Percentiles rank a stretch among this genome's conserved stretches.
These are phyloP conservation scores for Epirrhoe tristata DNA, from an alignment of 2,888 invertebrate genomes.

Conservation along the genomic window DNA sequence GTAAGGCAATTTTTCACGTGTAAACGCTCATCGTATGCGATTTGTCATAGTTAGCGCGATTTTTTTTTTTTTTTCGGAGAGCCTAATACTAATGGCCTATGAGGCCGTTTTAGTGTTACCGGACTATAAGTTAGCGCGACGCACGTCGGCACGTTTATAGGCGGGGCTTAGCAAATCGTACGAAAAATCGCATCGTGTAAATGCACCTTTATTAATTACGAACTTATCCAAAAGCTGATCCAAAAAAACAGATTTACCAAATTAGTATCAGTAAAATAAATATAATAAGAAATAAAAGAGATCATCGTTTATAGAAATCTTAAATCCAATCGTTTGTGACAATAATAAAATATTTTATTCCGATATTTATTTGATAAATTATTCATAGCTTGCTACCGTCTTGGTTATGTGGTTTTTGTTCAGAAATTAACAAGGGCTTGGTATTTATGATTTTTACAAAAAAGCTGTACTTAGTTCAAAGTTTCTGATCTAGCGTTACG, in stretches of 20 bases:
- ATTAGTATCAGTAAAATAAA: slow-evolving; percentile 40
- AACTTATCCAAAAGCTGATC: slow-evolving; percentile 13
- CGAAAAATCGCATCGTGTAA: too few relatives aligned
- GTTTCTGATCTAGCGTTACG: too few relatives aligned
- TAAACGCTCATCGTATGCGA: too few relatives aligned
- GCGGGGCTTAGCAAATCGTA: too few relatives aligned
- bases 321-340: slow-evolving; percentile 50
- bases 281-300: slow-evolving; percentile 42
- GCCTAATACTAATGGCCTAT: too few relatives aligned
- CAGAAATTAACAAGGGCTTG: slow-evolving; percentile 7
- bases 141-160: too few relatives aligned
- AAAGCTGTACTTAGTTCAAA: neutral
- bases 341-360: slow-evolving; percentile 58
- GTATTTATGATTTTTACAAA: neutral
- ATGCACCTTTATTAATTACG: too few relatives aligned
- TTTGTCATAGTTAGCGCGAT: too few relatives aligned
- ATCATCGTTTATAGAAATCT: slow-evolving; percentile 45
- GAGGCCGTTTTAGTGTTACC: too few relatives aligned
- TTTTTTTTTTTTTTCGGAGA: too few relatives aligned
- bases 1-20: too few relatives aligned
- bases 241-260: slow-evolving; percentile 26
- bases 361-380: slow-evolving; percentile 62
- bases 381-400: slow-evolving; percentile 64
- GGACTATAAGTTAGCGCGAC: too few relatives aligned
- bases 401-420: slow-evolving; percentile 46